These are phyloP conservation scores for Cosmia pyralina DNA, from an alignment of 2,888 invertebrate genomes.

Conservation along the genomic window DNA sequence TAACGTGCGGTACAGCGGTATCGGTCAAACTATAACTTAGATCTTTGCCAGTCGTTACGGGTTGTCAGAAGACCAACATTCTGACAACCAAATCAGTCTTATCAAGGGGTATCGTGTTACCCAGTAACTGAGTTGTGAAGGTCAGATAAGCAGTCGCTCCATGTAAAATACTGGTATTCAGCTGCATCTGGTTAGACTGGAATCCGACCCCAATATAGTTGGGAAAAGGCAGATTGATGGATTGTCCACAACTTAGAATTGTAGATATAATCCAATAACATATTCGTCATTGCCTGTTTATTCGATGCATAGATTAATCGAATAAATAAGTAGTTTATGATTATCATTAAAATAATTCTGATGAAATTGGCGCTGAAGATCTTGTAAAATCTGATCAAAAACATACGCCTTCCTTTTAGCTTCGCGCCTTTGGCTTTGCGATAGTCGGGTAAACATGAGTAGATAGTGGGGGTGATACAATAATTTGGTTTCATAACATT, in stretches of 20 bases:
- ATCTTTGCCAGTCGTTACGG: neutral
- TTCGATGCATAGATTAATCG: no score
- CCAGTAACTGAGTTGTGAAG: neutral
- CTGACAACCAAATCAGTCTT: neutral
- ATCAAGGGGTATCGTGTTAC: neutral
- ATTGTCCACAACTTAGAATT: neutral
- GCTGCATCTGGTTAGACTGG: neutral
- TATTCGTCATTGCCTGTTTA: no score
- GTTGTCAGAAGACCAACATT: neutral
- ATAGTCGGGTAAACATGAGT: neutral
- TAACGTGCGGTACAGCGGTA: no score
- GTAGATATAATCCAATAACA: no score
- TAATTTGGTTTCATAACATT: neutral
- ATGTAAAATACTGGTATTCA: neutral
- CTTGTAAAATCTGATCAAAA: neutral
- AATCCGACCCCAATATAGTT: neutral
- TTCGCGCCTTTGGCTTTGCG: neutral
- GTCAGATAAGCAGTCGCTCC: neutral
- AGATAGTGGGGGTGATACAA: no score
- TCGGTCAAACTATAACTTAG: neutral
- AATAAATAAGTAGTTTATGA: no score
- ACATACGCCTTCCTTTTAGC: neutral
- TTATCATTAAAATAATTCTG: no score
- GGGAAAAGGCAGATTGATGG: neutral
- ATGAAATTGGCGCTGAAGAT: no score